Percentiles rank a stretch among this genome's conserved stretches.
Evolutionary conservation across 2,797 vertebrate genomes (phyloP).

Genomic region (Moxostoma hubbsi): DNA sequence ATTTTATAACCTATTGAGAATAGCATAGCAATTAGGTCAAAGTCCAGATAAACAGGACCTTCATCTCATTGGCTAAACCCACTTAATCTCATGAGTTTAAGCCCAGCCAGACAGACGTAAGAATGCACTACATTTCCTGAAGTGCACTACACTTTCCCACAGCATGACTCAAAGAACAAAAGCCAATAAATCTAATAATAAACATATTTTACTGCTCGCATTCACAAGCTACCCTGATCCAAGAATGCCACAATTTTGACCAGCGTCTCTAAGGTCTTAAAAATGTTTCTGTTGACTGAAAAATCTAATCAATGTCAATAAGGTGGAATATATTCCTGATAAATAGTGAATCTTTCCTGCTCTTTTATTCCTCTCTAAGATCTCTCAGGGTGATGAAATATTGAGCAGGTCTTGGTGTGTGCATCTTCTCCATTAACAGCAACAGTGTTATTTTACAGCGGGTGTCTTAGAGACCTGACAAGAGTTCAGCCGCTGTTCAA

Average conservation of each 20-base stretch:
- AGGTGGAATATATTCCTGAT: neutral
- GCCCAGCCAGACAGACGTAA: conserved; percentile 27
- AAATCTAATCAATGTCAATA: conserved; percentile 10
- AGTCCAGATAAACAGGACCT: conserved; percentile 46
- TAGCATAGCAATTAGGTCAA: conserved; percentile 24
- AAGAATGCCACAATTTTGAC: neutral
- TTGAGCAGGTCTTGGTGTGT: conserved; percentile 20
- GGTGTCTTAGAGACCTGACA: conserved; percentile 17
- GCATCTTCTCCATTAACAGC: conserved; percentile 35
- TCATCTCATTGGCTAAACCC: conserved; percentile 19
- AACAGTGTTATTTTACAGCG: neutral
- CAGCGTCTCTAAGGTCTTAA: neutral
- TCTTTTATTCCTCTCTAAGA: conserved; percentile 1
- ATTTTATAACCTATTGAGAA: conserved; percentile 10
- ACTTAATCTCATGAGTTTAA: conserved; percentile 34
- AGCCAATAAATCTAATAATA: conserved; percentile 2
- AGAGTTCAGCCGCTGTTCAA: conserved; percentile 10
- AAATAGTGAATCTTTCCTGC: conserved; percentile 1
- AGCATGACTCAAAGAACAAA: neutral
- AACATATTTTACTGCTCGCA: neutral
- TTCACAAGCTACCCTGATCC: neutral
- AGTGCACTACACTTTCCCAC: conserved; percentile 7
- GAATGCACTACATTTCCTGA: conserved; percentile 37
- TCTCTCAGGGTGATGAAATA: conserved; percentile 35
- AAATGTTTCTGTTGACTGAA: neutral